Base-by-base conservation (phyloP, 2,888 invertebrate genomes). In the Ommatoiulus sabulosus region DNA sequence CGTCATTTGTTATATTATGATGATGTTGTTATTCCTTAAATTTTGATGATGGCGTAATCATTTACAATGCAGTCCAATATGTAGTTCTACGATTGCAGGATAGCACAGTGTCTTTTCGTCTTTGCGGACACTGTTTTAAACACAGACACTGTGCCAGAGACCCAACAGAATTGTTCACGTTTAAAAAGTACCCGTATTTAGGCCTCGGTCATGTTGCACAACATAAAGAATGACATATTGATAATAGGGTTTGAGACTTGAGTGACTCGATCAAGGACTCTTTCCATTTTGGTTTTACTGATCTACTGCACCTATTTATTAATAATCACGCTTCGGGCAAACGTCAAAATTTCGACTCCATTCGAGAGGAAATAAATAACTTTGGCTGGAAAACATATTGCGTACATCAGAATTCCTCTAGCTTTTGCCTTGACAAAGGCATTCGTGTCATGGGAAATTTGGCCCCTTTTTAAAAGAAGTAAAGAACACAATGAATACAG, bases 231-330 rank as follows among this genome's bases (percentile, higher is more conserved):
- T 20, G 63, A 63, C 63, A 63, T 20, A 63, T 63, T 63, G 63
- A 63, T 63, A 63, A 63, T 20, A 63, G 63, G 63, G 63, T 63
- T 20, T 63, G 63, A 20, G 0, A 63, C 63, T 63, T 63, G 63
- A 63, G 63, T 63, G 63, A 63, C 63, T 63, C 20, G 63, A 63
- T 20, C 63, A 63, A 63, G 63, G 63, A 63, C 63, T 63, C 20
- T 20, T 15, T 63, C 3, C 6, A 63, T 63, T 63, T 63, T 8
- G 63, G 63, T 20, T 20, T 63, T 63, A 63, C 63, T 63, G 63
- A 63, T 20, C n/a, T 63, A 63, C 63, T 63, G 63, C 63, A 20
- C 63, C 63, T 63, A 63, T 63, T 63, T 63, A 63, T 63, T 63
- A 63, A n/a, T 63, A 63, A 63, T 20, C 63, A 63, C 4, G 63